Percentiles rank a stretch among this genome's conserved stretches.
These are phyloP conservation scores for Megaceryle maxima DNA, from an alignment of 2,113 vertebrate species.

Conservation along the genomic window DNA sequence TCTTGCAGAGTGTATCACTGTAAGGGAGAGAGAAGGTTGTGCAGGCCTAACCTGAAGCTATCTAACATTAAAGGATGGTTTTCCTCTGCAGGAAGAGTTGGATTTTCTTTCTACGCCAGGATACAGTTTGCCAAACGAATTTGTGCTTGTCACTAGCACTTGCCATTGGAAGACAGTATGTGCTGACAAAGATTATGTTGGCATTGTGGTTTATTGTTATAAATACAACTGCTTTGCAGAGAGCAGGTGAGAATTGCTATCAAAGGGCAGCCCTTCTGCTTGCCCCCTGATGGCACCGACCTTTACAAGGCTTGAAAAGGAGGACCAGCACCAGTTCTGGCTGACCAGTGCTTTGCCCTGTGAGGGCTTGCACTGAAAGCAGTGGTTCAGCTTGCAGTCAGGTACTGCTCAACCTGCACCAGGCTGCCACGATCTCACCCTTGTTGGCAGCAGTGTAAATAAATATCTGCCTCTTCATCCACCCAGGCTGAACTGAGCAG, in stretches of 20 bases:
- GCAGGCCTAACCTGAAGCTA: neutral
- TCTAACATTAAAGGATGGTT: neutral
- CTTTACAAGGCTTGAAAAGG: neutral
- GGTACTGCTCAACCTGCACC: neutral
- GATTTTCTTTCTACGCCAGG: neutral
- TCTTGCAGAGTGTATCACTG: neutral
- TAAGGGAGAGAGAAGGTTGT: neutral
- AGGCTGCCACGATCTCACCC: neutral
- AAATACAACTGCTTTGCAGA: neutral
- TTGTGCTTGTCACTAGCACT: neutral
- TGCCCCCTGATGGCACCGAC: neutral
- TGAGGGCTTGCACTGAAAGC: neutral
- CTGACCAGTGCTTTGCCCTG: neutral
- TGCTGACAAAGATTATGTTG: neutral
- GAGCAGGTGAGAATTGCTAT: neutral
- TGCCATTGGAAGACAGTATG: neutral
- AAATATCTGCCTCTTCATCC: neutral
- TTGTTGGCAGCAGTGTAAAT: neutral
- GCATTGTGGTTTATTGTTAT: neutral
- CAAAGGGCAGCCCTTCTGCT: neutral
- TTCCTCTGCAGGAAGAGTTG: neutral
- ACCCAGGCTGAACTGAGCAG: neutral
- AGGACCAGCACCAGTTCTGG: fast-evolving
- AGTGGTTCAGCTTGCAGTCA: neutral
- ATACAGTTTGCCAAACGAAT: neutral